A percentile compares a stretch with the other conserved stretches of the same genome.
Conservation (phyloP, 2,888 invertebrate species). For the Zygogramma bicolorata region DNA sequence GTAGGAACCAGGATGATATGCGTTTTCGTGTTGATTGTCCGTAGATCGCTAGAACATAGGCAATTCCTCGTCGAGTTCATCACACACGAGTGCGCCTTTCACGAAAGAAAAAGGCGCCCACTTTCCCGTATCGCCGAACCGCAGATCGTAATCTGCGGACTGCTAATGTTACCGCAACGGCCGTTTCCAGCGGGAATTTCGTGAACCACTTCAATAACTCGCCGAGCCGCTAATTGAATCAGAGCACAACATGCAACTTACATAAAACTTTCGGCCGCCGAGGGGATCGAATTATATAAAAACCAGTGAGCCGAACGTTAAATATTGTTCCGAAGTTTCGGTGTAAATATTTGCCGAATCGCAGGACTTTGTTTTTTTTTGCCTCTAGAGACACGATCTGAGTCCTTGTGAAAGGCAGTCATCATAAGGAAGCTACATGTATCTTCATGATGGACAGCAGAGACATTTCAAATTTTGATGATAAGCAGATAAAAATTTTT, state of each 20-base stretch:
- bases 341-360: neutral
- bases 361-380: neutral
- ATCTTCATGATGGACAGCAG: too few species aligned
- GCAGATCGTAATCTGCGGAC: neutral
- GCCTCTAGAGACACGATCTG: too few species aligned
- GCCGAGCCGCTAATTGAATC: constrained; percentile 15
- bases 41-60: too few species aligned
- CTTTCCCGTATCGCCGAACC: neutral
- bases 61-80: neutral
- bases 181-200: constrained; percentile 11
- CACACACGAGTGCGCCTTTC: neutral
- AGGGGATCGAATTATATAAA: constrained; percentile 7
- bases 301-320: neutral
- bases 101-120: neutral
- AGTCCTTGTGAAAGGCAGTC: too few species aligned
- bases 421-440: too few species aligned
- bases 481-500: too few species aligned
- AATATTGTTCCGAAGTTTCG: neutral
- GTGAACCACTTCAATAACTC: constrained; percentile 15
- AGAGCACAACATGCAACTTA: constrained; percentile 21
- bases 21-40: too few species aligned
- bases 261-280: neutral
- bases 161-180: constrained; percentile 10
- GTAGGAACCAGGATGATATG: too few species aligned
- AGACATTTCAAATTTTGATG: too few species aligned